Conservation (phyloP, 2,888 invertebrate genomes). For the Xestoiulus laeticollis region DNA sequence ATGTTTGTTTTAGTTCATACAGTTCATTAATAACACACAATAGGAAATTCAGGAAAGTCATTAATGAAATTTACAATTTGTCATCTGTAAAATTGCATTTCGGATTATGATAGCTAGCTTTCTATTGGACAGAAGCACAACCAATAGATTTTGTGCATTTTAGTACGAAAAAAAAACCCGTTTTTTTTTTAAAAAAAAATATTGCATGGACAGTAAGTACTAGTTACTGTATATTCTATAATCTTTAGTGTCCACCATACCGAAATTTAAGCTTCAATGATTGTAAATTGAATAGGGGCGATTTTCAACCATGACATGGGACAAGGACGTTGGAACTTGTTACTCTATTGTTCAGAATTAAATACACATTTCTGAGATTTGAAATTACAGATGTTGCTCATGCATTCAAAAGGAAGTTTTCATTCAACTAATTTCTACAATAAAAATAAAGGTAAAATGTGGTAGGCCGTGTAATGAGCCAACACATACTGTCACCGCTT, state of each 20-base stretch:
- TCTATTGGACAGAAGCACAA: no score
- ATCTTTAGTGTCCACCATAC: not conserved
- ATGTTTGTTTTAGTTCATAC: no score
- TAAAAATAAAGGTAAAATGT: conserved; percentile 20
- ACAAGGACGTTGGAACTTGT: conserved; percentile 7
- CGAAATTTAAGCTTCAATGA: not conserved
- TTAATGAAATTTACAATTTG: no score
- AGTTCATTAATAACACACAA: no score
- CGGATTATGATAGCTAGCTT: no score
- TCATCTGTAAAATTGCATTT: no score
- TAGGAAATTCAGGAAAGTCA: no score
- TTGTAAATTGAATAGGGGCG: not conserved
- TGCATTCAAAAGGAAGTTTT: conserved; percentile 8
- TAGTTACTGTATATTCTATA: no score
- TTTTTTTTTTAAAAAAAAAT: no score
- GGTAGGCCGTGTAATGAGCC: conserved; percentile 34
- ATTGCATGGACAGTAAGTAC: no score
- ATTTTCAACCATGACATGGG: not conserved
- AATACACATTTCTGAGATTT: not conserved
- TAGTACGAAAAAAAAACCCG: no score
- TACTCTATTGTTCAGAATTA: not conserved
- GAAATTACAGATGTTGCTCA: not conserved
- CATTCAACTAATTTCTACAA: not conserved
- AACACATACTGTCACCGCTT: not conserved
- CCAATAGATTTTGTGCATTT: no score